phyloP scores from a whole-genome alignment of 2,888 invertebrate species.

The Euzophera pinguis region DNA sequence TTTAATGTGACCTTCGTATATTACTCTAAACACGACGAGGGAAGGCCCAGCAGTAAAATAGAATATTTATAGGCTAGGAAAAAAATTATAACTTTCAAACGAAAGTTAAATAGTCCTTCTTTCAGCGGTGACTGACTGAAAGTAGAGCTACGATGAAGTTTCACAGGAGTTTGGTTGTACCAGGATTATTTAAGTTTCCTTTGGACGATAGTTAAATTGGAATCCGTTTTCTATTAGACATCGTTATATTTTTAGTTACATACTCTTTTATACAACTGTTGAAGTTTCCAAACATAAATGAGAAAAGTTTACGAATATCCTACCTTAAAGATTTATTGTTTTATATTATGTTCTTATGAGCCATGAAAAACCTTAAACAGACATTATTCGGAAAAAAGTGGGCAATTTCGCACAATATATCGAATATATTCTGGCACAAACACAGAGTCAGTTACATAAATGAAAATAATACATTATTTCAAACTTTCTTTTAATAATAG shows the following conservation, averaged over 20 bases:
- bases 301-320: slow-evolving; percentile 34
- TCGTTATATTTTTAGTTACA: slow-evolving; percentile 28
- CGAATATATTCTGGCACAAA: no score
- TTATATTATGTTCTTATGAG: slow-evolving; percentile 6
- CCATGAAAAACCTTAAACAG: slow-evolving; percentile 7
- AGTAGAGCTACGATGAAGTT: background rate
- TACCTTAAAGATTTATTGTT: slow-evolving; percentile 7
- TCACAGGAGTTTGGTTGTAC: background rate
- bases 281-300: slow-evolving; percentile 31
- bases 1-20: no score
- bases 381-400: slow-evolving; percentile 4
- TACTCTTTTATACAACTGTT: slow-evolving; percentile 26
- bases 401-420: background rate
- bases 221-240: slow-evolving; percentile 7
- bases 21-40: no score
- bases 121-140: background rate
- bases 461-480: no score
- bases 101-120: background rate
- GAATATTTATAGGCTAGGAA: no score
- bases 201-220: background rate
- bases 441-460: no score
- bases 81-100: background rate
- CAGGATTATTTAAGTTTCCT: background rate
- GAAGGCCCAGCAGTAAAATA: no score
- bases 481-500: no score